phyloP scores from a whole-genome alignment of 2,888 invertebrate species.

The Gymnosoma rotundatum region DNA sequence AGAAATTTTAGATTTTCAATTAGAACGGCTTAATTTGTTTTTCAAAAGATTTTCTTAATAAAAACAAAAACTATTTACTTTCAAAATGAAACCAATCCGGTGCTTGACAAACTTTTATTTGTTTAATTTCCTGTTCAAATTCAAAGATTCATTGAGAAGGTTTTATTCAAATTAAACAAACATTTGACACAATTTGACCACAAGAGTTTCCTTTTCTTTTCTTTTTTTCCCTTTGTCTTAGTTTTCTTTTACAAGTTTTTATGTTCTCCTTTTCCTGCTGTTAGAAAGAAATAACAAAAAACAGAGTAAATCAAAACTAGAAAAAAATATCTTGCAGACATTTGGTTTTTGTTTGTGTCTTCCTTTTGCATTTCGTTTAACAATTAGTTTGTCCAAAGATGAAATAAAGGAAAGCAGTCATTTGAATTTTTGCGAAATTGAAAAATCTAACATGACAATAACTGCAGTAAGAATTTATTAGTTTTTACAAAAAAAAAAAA shows the following conservation, averaged over 20 bases:
- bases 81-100: constrained; percentile 5
- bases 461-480: constrained; percentile 52
- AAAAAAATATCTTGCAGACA: constrained; percentile 36
- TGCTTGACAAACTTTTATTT: constrained; percentile 43
- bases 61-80: constrained; percentile 25
- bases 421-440: constrained; percentile 6
- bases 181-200: constrained; percentile 62
- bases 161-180: constrained; percentile 48
- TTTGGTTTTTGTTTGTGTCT: constrained; percentile 10
- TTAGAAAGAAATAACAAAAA: background rate
- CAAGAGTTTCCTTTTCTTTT: constrained; percentile 40
- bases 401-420: constrained; percentile 30
- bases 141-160: constrained; percentile 17
- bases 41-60: background rate
- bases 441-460: constrained; percentile 44
- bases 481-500: constrained; percentile 21
- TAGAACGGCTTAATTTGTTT: background rate
- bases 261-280: background rate
- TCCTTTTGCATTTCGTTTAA: constrained; percentile 27
- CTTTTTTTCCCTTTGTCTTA: constrained; percentile 10
- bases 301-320: constrained; percentile 22
- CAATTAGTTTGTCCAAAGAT: constrained; percentile 42
- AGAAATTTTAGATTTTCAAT: background rate
- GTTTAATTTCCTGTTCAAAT: constrained; percentile 56
- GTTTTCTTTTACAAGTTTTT: constrained; percentile 28